phyloP scores from a whole-genome alignment of 2,888 invertebrate species.

The Andrena haemorrhoa region DNA sequence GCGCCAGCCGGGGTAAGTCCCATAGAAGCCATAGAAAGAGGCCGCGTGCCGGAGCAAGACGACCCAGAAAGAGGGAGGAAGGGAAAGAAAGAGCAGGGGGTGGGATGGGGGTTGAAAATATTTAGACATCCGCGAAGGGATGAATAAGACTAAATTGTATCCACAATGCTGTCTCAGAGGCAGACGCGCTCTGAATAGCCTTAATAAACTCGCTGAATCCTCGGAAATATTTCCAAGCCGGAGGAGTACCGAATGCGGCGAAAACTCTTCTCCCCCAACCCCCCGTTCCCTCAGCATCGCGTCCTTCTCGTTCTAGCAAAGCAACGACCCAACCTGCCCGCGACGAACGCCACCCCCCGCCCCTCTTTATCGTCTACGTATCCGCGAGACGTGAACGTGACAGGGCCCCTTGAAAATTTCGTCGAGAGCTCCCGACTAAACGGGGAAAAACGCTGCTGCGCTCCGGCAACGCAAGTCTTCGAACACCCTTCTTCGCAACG shows the following conservation, averaged over 20 bases:
- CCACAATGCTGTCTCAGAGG: conserved; percentile 88
- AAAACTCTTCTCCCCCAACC: conserved; percentile 70
- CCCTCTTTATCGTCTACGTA: conserved; percentile 67
- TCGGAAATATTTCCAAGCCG: conserved; percentile 83
- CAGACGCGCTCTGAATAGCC: conserved; percentile 87
- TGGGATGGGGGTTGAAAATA: conserved; percentile 81
- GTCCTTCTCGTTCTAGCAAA: conserved; percentile 71
- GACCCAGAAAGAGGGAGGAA: conserved; percentile 33
- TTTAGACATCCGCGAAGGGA: conserved; percentile 83
- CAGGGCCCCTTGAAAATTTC: conserved; percentile 55
- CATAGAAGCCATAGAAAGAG: conserved; percentile 52
- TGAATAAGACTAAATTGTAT: conserved; percentile 89
- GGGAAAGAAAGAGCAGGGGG: conserved; percentile 50
- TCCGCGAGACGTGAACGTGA: conserved; percentile 66
- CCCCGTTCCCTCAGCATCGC: conserved; percentile 52
- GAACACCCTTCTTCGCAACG: neutral
- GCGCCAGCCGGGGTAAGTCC: conserved; percentile 45
- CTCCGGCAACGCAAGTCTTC: neutral
- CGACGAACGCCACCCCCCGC: conserved; percentile 44
- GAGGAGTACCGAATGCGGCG: conserved; percentile 76
- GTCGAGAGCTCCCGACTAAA: conserved; percentile 34
- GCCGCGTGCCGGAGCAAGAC: conserved; percentile 35
- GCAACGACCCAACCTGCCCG: conserved; percentile 42
- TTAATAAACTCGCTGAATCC: conserved; percentile 86
- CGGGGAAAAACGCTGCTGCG: neutral